Conservation (phyloP, 92 coral and sea anemone genomes). For the Epizoanthus scotinus region DNA sequence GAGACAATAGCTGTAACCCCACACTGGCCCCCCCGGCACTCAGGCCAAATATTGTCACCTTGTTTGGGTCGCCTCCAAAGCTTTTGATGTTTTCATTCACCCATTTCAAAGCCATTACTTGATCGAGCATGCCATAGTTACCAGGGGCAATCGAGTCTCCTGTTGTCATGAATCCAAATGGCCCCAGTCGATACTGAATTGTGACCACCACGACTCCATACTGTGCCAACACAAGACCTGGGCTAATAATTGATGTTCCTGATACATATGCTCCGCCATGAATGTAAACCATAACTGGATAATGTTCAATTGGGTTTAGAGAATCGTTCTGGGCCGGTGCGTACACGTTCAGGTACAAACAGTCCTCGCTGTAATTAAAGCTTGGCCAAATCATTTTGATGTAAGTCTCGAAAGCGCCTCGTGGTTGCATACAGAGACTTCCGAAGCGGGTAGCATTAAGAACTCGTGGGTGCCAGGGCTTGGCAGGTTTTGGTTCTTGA, state of each 20-base stretch:
- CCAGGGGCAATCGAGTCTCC: conserved; percentile 72
- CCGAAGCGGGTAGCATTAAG: too few relatives aligned
- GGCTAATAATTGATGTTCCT: conserved; percentile 67
- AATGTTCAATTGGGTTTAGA: conserved; percentile 27
- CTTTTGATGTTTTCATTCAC: conserved; percentile 68
- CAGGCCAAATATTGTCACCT: conserved; percentile 77
- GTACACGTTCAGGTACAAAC: conserved; percentile 66
- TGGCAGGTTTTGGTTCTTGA: too few relatives aligned
- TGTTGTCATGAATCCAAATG: conserved; percentile 75
- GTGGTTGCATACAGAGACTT: too few relatives aligned
- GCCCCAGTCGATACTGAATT: conserved; percentile 77
- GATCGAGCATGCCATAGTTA: conserved; percentile 83
- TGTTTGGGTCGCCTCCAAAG: conserved; percentile 80
- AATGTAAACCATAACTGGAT: conserved; percentile 72
- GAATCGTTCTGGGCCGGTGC: too few relatives aligned
- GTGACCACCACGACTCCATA: conserved; percentile 72
- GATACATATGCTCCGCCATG: conserved; percentile 71
- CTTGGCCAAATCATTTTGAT: not conserved
- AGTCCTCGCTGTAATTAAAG: conserved; percentile 65
- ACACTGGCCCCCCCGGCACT: conserved; percentile 95
- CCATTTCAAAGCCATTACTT: conserved; percentile 81
- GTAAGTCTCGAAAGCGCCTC: too few relatives aligned
- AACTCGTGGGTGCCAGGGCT: too few relatives aligned
- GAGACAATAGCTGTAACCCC: conserved; percentile 82
- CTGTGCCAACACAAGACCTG: conserved; percentile 63